Conservation (phyloP, 2,888 invertebrate species). For the Drosophila infuscata region DNA sequence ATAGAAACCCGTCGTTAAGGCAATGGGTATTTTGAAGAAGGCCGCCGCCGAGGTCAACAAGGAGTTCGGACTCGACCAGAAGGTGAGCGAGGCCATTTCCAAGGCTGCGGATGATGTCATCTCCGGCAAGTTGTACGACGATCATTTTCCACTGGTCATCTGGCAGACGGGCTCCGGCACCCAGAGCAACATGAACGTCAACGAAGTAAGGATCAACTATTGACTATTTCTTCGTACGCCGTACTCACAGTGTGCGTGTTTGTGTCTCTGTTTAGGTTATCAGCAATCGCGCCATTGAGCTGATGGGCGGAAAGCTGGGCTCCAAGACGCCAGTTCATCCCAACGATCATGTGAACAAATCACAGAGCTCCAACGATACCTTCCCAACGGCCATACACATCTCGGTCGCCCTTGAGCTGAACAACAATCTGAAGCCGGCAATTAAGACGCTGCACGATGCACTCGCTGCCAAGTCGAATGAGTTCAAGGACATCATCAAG, state of each 20-base stretch:
- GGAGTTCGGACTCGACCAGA: constrained; percentile 95
- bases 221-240: not conserved
- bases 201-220: constrained; percentile 88
- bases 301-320: constrained; percentile 95
- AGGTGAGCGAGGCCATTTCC: constrained; percentile 95
- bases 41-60: constrained; percentile 98
- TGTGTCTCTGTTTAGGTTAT: constrained; percentile 87
- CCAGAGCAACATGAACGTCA: constrained; percentile 99
- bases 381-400: constrained; percentile 99
- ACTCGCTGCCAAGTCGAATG: constrained; percentile 91
- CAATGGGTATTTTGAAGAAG: constrained; percentile 98
- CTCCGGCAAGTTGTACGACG: constrained; percentile 95
- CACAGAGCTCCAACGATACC: constrained; percentile 99
- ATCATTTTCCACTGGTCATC: constrained; percentile 98
- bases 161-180: constrained; percentile 99
- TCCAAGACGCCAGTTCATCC: constrained; percentile 98
- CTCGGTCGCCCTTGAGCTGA: constrained; percentile 95
- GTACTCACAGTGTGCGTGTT: not conserved
- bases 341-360: constrained; percentile 99
- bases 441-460: constrained; percentile 90
- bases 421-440: constrained; percentile 93
- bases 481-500: constrained; percentile 97
- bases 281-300: constrained; percentile 95
- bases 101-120: constrained; percentile 98
- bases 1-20: constrained; percentile 95